Evolutionary conservation across 2,888 invertebrate genomes (phyloP), one percentile per base, ranked within the genome.

Genomic region (Rhingia rostrata): DNA sequence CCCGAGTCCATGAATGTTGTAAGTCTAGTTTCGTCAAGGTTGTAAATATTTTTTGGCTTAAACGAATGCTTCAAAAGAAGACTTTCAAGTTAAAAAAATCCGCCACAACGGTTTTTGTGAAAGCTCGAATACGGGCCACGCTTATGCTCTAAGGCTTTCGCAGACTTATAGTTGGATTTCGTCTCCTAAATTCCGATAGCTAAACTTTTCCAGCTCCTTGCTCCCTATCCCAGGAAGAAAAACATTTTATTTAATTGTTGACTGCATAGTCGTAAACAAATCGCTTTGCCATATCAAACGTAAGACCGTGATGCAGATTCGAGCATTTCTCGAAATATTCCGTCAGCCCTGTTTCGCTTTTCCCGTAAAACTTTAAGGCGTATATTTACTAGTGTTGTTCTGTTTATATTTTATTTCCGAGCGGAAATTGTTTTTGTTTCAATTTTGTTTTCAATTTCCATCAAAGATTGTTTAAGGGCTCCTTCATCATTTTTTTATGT

Each of bases 81-180:
- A 53, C n/a, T 7, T n/a, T 53, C n/a, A 33, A 54, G 12, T n/a
- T 35, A 49, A 63, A 49, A 49, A 49, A 49, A 35, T 37, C 47
- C 14, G 35, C 6, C 10, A 49, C 37, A 63, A 22, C 37, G 47
- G 35, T 47, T 63, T 63, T 49, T 47, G 61, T 49, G 22, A 63
- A 63, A 63, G 61, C 61, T 33, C 61, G 37, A 63, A 47, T 35
- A 47, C 37, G 35, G 37, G 61, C 63, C 63, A 63, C 37, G 10
- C 63, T 37, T 10, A 49, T 49, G 32, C 33, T 63, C 33, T 63
- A 47, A 12, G 37, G 64, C 10, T 64, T 51, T 32, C 39, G 51
- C 64, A 64, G 39, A 64, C 64, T 64, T 51, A 51, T 51, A 49
- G 64, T 22, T 39, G 64, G 64, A 64, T 64, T 64, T 37, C 49